Conservation (phyloP, 2,797 vertebrate genomes). For the Pangasius sanitwongsei region DNA sequence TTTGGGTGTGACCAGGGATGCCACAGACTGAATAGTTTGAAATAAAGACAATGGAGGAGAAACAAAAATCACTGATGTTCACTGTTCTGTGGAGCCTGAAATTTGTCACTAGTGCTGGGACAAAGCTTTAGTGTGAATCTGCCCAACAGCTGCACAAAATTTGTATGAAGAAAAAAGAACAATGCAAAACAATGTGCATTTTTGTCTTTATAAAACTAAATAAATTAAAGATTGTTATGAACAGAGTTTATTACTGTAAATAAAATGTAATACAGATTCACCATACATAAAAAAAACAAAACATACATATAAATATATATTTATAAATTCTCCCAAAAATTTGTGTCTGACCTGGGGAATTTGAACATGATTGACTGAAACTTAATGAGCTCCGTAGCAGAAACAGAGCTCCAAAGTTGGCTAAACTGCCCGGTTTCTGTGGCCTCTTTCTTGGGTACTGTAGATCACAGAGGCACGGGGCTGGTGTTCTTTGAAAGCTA, state of each 20-base stretch:
- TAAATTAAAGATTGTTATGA: not conserved
- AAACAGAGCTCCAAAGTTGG: not conserved
- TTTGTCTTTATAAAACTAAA: not conserved
- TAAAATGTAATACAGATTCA: not conserved
- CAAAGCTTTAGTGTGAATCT: too few species aligned
- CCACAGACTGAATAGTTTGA: not conserved
- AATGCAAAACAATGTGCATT: not conserved
- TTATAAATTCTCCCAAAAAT: too few species aligned
- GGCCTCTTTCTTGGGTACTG: not conserved
- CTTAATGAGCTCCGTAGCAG: not conserved
- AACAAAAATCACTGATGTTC: not conserved
- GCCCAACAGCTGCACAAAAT: not conserved
- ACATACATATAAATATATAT: too few species aligned
- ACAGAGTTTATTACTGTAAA: not conserved
- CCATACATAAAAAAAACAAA: not conserved
- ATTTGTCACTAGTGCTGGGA: not conserved
- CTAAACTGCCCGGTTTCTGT: not conserved
- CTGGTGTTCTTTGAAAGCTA: not conserved
- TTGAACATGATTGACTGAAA: not conserved
- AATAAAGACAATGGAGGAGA: not conserved
- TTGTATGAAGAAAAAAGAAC: not conserved
- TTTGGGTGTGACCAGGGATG: not conserved
- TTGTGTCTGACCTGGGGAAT: not conserved
- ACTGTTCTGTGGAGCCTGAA: not conserved
- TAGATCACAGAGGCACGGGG: not conserved